Evolutionary conservation across 1,140 invertebrate species (phyloP), one percentile per base, ranked within the genome.

Genomic region (Heliconius hewitsoni): DNA sequence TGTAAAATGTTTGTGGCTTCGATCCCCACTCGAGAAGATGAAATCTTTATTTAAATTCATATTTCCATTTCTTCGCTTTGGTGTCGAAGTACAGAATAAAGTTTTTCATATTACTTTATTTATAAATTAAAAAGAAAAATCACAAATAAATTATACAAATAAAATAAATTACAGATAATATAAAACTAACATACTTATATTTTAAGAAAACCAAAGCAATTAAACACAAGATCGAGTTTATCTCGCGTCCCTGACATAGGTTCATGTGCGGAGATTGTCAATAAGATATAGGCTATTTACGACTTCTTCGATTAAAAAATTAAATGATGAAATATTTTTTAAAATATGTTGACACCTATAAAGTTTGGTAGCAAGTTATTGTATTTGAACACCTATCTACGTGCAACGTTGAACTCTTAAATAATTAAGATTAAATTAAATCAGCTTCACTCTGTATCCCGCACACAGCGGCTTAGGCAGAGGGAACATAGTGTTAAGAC

Each of bases 191-290:
- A 85, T 75, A 84, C 18, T 52, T 52, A 52, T 52, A 52, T 85
- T 86, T 88, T 82, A 87, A 84, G 84, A 86, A 87, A 90, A 84
- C 86, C 85, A 82, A 85, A 86, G 81, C 81, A 82, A 86, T 84
- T 84, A 83, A 84, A 78, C 77, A 78, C 80, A 76, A 80, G 85
- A 74, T 79, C 72, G 66, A 80, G 83, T 77, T 92, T 91, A 92
- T 92, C 91, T 77, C n/a, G 57, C 80, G 90, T 83, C 91, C 91
- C 83, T 93, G 91, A 93, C 91, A 91, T 76, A 81, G 84, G 91
- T 92, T 92, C 89, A 92, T 87, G 86, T 82, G 78, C 74, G 81
- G 84, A 84, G 88, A 91, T 90, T 89, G 87, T 90, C 86, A 91
- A 89, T 87, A 88, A 86, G 88, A 91, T 91, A 88, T 76, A 39